Conservation (phyloP, 2,113 vertebrate species). For the Thomomys bottae region DNA sequence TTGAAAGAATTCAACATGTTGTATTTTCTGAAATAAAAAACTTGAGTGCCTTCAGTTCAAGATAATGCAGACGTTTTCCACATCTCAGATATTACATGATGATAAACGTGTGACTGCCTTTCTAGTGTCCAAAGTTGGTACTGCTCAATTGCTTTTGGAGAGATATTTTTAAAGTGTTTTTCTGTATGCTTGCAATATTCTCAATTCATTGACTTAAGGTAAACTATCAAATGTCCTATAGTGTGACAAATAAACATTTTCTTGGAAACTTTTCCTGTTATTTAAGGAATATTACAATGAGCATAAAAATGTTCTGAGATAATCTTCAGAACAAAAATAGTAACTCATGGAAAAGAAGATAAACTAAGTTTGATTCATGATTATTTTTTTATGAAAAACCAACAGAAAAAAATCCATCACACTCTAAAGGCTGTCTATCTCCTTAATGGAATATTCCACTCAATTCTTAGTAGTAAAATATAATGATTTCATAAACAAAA, state of each 20-base stretch:
- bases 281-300: conserved; percentile 11
- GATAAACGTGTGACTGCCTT: not conserved
- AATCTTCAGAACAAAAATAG: conserved; percentile 33
- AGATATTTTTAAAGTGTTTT: not conserved
- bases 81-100: not conserved
- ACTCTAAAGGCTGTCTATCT: not conserved
- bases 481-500: conserved; percentile 52
- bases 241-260: not conserved
- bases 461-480: not conserved
- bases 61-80: not conserved
- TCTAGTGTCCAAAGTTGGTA: not conserved
- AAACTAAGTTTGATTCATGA: not conserved
- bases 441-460: not conserved
- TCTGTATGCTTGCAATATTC: not conserved
- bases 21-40: not conserved
- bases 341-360: conserved; percentile 3
- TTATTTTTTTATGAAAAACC: conserved; percentile 3
- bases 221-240: not conserved
- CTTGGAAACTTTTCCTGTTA: not conserved
- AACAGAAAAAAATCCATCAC: not conserved
- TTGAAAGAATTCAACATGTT: conserved; percentile 15
- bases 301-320: conserved; percentile 36
- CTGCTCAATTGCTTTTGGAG: not conserved
- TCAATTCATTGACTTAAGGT: not conserved
- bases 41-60: not conserved